phyloP scores from a whole-genome alignment of 2,797 vertebrate genomes.

The Alosa sapidissima region DNA sequence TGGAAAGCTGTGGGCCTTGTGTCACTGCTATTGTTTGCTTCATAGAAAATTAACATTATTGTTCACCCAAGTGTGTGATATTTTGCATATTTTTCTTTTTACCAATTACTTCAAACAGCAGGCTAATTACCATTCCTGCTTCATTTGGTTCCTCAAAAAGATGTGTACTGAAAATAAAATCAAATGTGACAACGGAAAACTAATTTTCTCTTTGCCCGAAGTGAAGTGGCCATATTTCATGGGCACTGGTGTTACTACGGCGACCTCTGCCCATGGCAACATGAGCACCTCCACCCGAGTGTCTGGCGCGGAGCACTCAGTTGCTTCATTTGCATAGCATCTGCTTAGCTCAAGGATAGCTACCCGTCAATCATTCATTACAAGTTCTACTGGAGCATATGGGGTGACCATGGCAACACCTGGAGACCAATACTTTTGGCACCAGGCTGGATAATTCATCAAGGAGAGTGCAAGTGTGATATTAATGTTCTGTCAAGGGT shows the following conservation, averaged over 20 bases:
- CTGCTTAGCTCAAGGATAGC: conserved; percentile 31
- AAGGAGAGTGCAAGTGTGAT: not conserved
- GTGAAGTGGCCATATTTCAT: conserved; percentile 5
- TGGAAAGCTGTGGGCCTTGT: not conserved
- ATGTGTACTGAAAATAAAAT: not conserved
- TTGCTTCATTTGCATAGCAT: conserved; percentile 32
- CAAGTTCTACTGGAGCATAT: not conserved
- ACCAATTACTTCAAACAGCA: conserved; percentile 12
- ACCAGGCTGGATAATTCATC: not conserved
- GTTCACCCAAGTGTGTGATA: conserved; percentile 19
- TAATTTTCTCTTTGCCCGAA: not conserved
- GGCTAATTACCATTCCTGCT: not conserved
- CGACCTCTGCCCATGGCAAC: conserved; percentile 28
- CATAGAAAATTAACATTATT: conserved; percentile 15
- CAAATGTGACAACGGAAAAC: conserved; percentile 3
- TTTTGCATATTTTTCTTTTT: not conserved
- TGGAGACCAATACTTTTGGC: conserved; percentile 17
- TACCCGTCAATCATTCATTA: conserved; percentile 1
- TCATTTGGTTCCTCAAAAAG: not conserved
- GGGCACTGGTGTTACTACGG: conserved; percentile 32
- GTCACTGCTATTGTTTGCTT: not conserved
- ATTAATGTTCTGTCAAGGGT: not conserved
- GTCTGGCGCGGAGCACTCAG: conserved; percentile 10
- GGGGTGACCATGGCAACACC: conserved; percentile 7
- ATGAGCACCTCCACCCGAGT: not conserved